These are phyloP conservation scores for Drosophila lutescens DNA, from an alignment of 2,888 invertebrate species.

Conservation along the genomic window DNA sequence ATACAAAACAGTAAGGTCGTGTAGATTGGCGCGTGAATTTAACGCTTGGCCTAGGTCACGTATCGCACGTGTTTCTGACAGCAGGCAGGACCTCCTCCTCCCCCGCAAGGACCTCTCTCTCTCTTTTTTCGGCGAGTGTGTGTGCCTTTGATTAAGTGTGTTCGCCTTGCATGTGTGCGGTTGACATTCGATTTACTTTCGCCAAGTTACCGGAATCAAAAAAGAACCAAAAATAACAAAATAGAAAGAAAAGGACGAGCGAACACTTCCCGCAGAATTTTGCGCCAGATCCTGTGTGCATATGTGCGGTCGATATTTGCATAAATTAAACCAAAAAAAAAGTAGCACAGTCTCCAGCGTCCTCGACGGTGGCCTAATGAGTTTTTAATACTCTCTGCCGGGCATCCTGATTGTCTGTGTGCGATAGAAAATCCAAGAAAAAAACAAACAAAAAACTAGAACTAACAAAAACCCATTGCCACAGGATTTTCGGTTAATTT, in stretches of 20 bases:
- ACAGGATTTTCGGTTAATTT: slow-evolving; percentile 69
- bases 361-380: slow-evolving; percentile 65
- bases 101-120: slow-evolving; percentile 9
- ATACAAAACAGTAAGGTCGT: slow-evolving; percentile 11
- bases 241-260: slow-evolving; percentile 21
- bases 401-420: slow-evolving; percentile 40
- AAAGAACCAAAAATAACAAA: slow-evolving; percentile 14
- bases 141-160: slow-evolving; percentile 50
- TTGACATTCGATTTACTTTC: slow-evolving; percentile 77
- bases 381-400: slow-evolving; percentile 75
- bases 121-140: slow-evolving; percentile 11
- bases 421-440: neutral
- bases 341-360: slow-evolving; percentile 25
- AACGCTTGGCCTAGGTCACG: slow-evolving; percentile 74
- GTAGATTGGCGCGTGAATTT: slow-evolving; percentile 55
- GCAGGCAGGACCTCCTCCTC: slow-evolving; percentile 33
- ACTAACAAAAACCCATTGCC: slow-evolving; percentile 61
- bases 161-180: slow-evolving; percentile 49
- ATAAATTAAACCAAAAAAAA: slow-evolving; percentile 61
- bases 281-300: slow-evolving; percentile 53
- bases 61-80: slow-evolving; percentile 55
- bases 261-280: slow-evolving; percentile 58
- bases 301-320: slow-evolving; percentile 72
- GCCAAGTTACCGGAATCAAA: slow-evolving; percentile 37
- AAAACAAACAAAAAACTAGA: slow-evolving; percentile 14